A percentile compares a stretch with the other conserved stretches of the same genome.
phyloP scores from a whole-genome alignment of 2,888 invertebrate genomes.

The Cyaniris semiargus region DNA sequence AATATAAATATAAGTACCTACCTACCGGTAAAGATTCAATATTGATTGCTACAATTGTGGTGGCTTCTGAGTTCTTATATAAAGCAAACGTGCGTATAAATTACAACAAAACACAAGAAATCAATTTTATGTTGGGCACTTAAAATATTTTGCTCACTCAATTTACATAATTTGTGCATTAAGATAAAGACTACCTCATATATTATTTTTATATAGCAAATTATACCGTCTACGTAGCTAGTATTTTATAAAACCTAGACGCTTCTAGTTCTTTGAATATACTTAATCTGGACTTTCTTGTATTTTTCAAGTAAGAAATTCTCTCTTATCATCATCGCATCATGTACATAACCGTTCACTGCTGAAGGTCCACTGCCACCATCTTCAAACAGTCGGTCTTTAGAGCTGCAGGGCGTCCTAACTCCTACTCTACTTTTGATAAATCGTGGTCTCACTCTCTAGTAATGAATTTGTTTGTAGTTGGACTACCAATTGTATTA shows the following conservation, averaged over 20 bases:
- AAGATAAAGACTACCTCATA: not conserved
- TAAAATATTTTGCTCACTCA: not conserved
- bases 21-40: not conserved
- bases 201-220: not conserved
- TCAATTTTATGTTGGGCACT: not conserved
- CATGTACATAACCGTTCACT: not conserved
- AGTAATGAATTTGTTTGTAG: too few relatives aligned
- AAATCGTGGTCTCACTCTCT: too few relatives aligned
- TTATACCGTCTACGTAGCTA: not conserved
- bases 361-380: too few relatives aligned
- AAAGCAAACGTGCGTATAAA: not conserved
- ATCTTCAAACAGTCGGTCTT: too few relatives aligned
- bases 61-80: not conserved
- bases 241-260: not conserved
- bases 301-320: not conserved
- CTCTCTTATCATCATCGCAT: not conserved
- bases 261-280: too few relatives aligned
- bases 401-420: too few relatives aligned
- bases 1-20: too few relatives aligned
- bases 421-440: too few relatives aligned
- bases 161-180: conserved; percentile 12
- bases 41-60: not conserved
- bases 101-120: conserved; percentile 1
- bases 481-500: not conserved
- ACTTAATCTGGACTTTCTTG: not conserved